These are phyloP conservation scores for Amphiprion ocellaris DNA, from an alignment of 2,113 vertebrate genomes.

Conservation along the genomic window DNA sequence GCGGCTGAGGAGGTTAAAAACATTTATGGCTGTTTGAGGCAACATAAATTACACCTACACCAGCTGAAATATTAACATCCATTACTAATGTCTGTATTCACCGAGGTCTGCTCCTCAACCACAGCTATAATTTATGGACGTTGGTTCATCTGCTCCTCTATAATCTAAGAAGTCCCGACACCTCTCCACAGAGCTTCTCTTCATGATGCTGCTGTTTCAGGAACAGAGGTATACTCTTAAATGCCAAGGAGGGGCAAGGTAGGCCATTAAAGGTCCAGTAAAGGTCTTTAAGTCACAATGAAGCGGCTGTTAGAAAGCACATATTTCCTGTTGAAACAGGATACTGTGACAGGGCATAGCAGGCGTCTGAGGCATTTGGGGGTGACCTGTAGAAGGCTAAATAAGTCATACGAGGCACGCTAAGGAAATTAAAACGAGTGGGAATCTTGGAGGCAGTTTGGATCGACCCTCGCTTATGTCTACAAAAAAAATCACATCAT, in stretches of 20 bases:
- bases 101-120: constrained; percentile 12
- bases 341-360: constrained; percentile 13
- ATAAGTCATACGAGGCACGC: constrained; percentile 5
- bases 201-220: constrained; percentile 8
- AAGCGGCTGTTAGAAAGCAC: constrained; percentile 31
- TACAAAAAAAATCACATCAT: not conserved
- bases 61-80: constrained; percentile 13
- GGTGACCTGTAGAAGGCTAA: not conserved
- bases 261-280: constrained; percentile 19
- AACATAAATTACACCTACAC: not conserved
- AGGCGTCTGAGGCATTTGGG: constrained; percentile 11
- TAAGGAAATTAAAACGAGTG: constrained; percentile 5
- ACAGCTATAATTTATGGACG: constrained; percentile 38
- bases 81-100: constrained; percentile 12
- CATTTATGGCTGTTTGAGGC: not conserved
- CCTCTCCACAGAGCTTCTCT: constrained; percentile 3
- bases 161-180: constrained; percentile 57
- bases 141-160: constrained; percentile 24
- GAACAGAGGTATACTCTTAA: constrained; percentile 11
- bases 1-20: not conserved
- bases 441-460: constrained; percentile 5
- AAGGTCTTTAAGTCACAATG: constrained; percentile 41
- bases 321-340: constrained; percentile 51
- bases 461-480: constrained; percentile 12
- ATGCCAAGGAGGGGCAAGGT: constrained; percentile 36